A percentile compares a stretch with the other conserved stretches of the same genome.
These are phyloP conservation scores for Eutrigla gurnardus DNA, from an alignment of 2,797 vertebrate species.

Conservation along the genomic window DNA sequence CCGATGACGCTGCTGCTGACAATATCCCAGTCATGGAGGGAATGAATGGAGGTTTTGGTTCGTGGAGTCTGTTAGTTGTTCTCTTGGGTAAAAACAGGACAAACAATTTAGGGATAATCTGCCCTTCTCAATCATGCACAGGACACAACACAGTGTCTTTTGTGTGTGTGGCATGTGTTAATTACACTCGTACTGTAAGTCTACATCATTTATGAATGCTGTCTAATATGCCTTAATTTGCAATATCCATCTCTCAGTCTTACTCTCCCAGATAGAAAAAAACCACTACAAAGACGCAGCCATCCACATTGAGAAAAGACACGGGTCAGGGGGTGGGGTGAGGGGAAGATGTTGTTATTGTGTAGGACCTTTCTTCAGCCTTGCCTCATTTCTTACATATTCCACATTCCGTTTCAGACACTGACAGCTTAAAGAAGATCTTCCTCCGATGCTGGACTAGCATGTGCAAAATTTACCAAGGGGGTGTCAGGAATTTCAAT, in stretches of 20 bases:
- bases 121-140: constrained; percentile 42
- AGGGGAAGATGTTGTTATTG: constrained; percentile 64
- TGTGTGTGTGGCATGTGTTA: constrained; percentile 49
- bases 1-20: constrained; percentile 65
- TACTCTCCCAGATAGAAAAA: constrained; percentile 33
- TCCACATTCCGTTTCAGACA: constrained; percentile 71
- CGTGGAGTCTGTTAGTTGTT: constrained; percentile 67
- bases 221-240: background rate
- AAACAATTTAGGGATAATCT: constrained; percentile 74
- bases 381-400: constrained; percentile 71
- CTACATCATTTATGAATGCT: constrained; percentile 17
- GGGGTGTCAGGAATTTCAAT: constrained; percentile 94
- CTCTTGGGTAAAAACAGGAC: constrained; percentile 66
- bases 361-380: constrained; percentile 58
- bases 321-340: constrained; percentile 65
- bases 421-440: constrained; percentile 63
- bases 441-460: constrained; percentile 67
- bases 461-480: constrained; percentile 90
- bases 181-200: constrained; percentile 44
- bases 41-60: constrained; percentile 75
- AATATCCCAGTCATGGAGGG: constrained; percentile 76
- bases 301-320: constrained; percentile 49
- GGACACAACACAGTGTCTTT: constrained; percentile 30
- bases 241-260: background rate
- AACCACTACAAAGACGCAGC: constrained; percentile 32